Evolutionary conservation across 2,888 invertebrate species (phyloP), one percentile per base, ranked within the genome.

Genomic region (Oscheius onirici): DNA sequence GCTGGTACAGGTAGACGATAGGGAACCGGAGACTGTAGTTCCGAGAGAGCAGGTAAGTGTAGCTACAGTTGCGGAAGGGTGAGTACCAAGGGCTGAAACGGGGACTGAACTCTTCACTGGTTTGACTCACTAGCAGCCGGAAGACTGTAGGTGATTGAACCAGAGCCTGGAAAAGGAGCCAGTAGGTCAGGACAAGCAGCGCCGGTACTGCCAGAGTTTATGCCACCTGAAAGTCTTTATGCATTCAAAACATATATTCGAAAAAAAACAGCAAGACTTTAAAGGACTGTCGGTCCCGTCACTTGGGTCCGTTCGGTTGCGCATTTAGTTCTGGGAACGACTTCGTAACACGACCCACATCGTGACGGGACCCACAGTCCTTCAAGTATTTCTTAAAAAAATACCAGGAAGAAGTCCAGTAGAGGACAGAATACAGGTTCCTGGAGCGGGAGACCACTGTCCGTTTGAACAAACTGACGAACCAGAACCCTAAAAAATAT

Each of bases 1-100:
- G 54, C 78, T 78, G 15, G 68, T 34, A 52, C 82, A 82, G 26
- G 74, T 49, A 2, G 77, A 22, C 13, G 74, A 67, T 11, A 78
- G 46, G 8, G 79, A 65, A 13, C 82, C 82, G 13, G 69, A 69
- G 3, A 78, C 66, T 11, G 71, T 71, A 52, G 41, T 74, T 13
- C 80, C 82, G 11, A 75, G 26, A 55, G 73, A 74, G 51, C 84
- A 84, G 52, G 74, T 78, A 28, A 84, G 41, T 22, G 81, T 77
- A 2, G 78, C 84, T 10, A 74, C 68, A 0, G 83, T 77, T n/a
- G 82, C 83, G 1, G 79, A 73, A 10, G 69, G 69, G 1, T 34
- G 69, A 10, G 43, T 60, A 13, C 57, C 57, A 6, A 66, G 24
- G 13, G 41, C 67, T 67, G 40, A 20, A 54, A 13, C 34, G 8